Evolutionary conservation across 2,888 invertebrate species (phyloP), one percentile per base, ranked within the genome.

Genomic region (Drosophila falleni): DNA sequence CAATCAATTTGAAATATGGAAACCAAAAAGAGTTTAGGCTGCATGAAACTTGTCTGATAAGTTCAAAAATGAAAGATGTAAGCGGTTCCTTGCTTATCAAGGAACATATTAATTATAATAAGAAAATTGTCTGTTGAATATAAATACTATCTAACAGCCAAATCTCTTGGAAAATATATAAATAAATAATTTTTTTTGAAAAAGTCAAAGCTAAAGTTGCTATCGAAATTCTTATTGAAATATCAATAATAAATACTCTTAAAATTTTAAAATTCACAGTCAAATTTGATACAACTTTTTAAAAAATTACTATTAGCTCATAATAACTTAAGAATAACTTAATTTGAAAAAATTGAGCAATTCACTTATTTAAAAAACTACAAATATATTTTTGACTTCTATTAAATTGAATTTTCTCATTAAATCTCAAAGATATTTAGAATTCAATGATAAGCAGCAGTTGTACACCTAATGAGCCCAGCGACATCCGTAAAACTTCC

Each of bases 1-100:
- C 89, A 89, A 84, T 84, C 85, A 81, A 66, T 78, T 83, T 55
- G 37, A 87, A 78, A 80, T 80, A 68, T 77, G 54, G 65, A 82
- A 46, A 55, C 65, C 55, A 33, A 54, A 75, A 74, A 82, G 74
- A 81, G 70, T 71, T 79, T 65, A 49, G 63, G 10, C 51, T 53
- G 68, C 73, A 72, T 50, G 55, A 60, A 78, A 80, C 10, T 55
- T 46, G 1, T 35, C 50, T 63, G 60, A 76, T 71, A 80, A 67
- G 42, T 47, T 9, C 11, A 2, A 5, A 16, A 29, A 42, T 19
- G 16, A 42, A 31, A 41, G 29, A 54, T 54, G 54, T 13, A 19
- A 19, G 13, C 15, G 46, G 4, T 37, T 15, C 15, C 16, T 8
- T 16, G 13, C 44, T 55, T 44, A 56, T 56, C 23, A 44, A 35